A percentile compares a stretch with the other conserved stretches of the same genome.
Conservation (phyloP, 2,113 vertebrate species). For the Pterocles gutturalis region DNA sequence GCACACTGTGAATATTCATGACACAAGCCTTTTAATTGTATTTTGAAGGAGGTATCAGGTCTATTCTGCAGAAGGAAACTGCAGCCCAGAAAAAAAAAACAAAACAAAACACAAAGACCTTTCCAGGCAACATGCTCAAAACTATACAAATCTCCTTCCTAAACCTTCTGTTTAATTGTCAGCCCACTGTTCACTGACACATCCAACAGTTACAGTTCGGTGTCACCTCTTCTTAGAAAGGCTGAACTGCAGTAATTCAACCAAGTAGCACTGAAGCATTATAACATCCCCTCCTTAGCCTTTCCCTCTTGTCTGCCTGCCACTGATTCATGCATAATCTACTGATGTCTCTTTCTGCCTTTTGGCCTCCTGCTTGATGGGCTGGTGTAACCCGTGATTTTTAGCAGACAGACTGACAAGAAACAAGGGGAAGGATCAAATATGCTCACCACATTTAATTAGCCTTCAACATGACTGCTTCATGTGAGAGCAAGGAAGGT, state of each 20-base stretch:
- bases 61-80: background rate
- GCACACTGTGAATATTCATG: background rate
- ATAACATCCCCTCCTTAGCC: background rate
- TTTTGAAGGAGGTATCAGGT: background rate
- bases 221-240: background rate
- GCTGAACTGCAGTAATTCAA: constrained; percentile 26
- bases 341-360: background rate
- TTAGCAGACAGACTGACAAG: background rate
- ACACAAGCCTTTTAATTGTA: background rate
- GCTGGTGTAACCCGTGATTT: background rate
- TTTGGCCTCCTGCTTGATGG: background rate
- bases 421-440: constrained; percentile 6
- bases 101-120: background rate
- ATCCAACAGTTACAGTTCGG: background rate
- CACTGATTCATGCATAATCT: background rate
- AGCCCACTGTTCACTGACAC: background rate
- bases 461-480: background rate
- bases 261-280: background rate
- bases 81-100: background rate
- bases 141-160: background rate
- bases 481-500: background rate
- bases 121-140: background rate
- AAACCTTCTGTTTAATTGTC: constrained; percentile 23
- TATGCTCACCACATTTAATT: background rate
- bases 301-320: constrained; percentile 8